Percentiles rank a stretch among this genome's conserved stretches.
Evolutionary conservation across 2,113 vertebrate genomes (phyloP).

Genomic region (Melanotaenia duboulayi): DNA sequence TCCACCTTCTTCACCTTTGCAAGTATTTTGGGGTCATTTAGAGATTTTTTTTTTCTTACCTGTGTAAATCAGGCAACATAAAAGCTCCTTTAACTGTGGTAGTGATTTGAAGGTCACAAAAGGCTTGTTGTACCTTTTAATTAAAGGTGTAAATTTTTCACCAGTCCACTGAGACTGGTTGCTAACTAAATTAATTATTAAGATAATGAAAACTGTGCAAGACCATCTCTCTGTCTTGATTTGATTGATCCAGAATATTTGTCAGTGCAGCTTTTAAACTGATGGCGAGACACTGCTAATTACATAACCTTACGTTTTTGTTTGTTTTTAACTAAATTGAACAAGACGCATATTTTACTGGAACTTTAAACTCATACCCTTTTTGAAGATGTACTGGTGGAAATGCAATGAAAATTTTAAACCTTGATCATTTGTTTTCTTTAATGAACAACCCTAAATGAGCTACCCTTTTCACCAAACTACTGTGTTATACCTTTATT

Average conservation of each 20-base stretch:
- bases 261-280: slow-evolving; percentile 6
- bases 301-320: not conserved
- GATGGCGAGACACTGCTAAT: slow-evolving; percentile 4
- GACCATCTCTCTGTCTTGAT: slow-evolving; percentile 33
- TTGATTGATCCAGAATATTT: slow-evolving; percentile 36
- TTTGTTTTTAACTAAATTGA: not conserved
- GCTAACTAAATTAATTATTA: slow-evolving; percentile 52
- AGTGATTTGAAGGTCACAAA: slow-evolving; percentile 57
- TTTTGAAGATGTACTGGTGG: too few species aligned
- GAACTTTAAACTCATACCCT: too few species aligned
- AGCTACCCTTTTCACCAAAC: too few species aligned
- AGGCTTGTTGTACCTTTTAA: slow-evolving; percentile 60
- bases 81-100: slow-evolving; percentile 21
- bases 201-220: slow-evolving; percentile 48
- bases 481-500: too few species aligned
- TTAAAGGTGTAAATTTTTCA: slow-evolving; percentile 49
- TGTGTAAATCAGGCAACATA: slow-evolving; percentile 27
- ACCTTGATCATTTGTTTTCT: too few species aligned
- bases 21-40: slow-evolving; percentile 34
- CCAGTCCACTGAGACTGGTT: slow-evolving; percentile 24
- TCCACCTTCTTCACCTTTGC: slow-evolving; percentile 3
- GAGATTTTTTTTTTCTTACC: not conserved
- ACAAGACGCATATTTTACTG: too few species aligned
- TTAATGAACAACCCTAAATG: too few species aligned
- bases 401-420: too few species aligned